Conservation (phyloP, 2,113 vertebrate genomes). For the Barnardius zonarius region DNA sequence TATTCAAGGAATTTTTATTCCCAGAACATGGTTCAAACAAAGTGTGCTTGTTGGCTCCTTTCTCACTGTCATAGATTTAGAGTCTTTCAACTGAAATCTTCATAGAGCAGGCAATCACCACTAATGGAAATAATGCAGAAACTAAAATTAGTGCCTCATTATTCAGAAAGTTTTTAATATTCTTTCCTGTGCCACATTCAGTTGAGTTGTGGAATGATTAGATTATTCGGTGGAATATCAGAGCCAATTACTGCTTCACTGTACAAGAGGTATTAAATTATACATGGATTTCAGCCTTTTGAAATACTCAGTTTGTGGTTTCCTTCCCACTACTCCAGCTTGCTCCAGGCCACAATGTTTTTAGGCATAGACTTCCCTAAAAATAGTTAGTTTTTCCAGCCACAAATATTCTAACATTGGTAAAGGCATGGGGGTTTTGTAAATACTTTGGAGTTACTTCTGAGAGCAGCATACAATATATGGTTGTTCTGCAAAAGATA, state of each 20-base stretch:
- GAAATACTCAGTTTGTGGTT: neutral
- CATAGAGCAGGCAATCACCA: neutral
- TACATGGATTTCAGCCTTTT: neutral
- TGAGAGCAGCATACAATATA: neutral
- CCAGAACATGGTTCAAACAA: neutral
- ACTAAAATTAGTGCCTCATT: constrained; percentile 2
- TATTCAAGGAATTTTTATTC: neutral
- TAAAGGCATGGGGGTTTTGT: neutral
- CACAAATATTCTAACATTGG: neutral
- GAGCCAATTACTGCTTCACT: neutral
- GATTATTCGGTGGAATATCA: neutral
- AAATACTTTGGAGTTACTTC: neutral
- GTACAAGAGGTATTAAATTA: neutral
- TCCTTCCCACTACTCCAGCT: neutral
- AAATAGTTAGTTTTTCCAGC: neutral
- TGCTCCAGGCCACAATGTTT: neutral
- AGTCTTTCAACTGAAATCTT: neutral
- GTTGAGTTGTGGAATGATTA: neutral
- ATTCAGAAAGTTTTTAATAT: constrained; percentile 9
- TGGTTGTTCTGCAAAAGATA: neutral
- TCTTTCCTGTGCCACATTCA: neutral
- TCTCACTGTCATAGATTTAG: neutral
- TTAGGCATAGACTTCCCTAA: neutral
- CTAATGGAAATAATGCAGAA: neutral
- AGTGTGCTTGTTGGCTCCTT: neutral